phyloP scores from a whole-genome alignment of 2,888 invertebrate species.

The Glaucopsyche alexis region DNA sequence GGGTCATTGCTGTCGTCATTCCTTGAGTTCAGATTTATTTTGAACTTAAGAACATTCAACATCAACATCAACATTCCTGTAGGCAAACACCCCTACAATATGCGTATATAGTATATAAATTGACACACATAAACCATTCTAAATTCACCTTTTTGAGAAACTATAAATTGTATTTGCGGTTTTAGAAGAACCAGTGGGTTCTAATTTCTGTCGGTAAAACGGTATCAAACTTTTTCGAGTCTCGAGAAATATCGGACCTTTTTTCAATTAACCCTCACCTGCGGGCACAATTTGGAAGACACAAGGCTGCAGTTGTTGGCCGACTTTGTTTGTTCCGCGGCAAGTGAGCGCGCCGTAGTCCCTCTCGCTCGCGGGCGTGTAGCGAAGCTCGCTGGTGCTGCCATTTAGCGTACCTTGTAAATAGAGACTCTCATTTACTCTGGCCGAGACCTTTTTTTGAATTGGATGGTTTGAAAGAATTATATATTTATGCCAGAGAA shows the following conservation, averaged over 20 bases:
- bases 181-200: background rate
- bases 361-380: conserved; percentile 91
- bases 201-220: background rate
- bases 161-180: too few species aligned
- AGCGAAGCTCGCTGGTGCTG: conserved; percentile 89
- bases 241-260: conserved; percentile 2
- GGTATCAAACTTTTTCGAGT: background rate
- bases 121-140: background rate
- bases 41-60: too few species aligned
- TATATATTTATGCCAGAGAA: background rate
- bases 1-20: too few species aligned
- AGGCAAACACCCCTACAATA: too few species aligned
- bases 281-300: conserved; percentile 94
- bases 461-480: background rate
- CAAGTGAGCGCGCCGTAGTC: conserved; percentile 94
- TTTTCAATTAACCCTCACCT: conserved; percentile 71
- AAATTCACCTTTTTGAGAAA: too few species aligned
- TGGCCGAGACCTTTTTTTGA: background rate
- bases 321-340: conserved; percentile 90
- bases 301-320: conserved; percentile 90
- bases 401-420: conserved; percentile 69
- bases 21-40: too few species aligned
- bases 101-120: background rate
- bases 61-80: too few species aligned
- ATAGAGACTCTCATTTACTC: conserved; percentile 16